These are phyloP conservation scores for Cordilura impudica DNA, from an alignment of 2,888 invertebrate genomes.

Conservation along the genomic window DNA sequence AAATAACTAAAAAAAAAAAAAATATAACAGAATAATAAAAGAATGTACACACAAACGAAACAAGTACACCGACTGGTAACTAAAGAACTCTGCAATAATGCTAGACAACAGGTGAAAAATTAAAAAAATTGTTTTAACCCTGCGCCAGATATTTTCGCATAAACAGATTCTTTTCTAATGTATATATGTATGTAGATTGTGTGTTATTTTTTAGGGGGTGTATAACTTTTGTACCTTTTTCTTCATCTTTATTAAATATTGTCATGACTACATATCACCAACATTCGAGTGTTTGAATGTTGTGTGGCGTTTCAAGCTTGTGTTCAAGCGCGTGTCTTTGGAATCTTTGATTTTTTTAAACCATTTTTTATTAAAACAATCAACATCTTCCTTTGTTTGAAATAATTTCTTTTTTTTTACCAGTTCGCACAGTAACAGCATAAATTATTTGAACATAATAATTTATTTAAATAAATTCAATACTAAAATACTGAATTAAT, in stretches of 20 bases:
- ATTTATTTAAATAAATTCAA: no score
- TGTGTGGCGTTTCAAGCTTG: conserved; percentile 30
- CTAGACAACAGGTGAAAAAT: not conserved
- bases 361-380: conserved; percentile 58
- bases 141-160: not conserved
- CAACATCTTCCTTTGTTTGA: conserved; percentile 61
- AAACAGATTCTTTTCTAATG: not conserved
- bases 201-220: no score
- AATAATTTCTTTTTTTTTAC: no score
- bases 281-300: not conserved
- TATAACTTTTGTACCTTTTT: conserved; percentile 10
- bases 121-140: not conserved
- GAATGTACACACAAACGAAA: conserved; percentile 4
- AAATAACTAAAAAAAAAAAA: not conserved
- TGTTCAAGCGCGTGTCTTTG: conserved; percentile 45
- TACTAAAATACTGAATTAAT: no score
- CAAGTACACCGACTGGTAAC: not conserved
- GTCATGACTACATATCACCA: not conserved
- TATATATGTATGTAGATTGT: not conserved
- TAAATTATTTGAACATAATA: no score
- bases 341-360: conserved; percentile 42
- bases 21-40: not conserved
- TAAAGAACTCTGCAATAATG: not conserved
- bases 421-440: no score
- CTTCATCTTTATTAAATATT: not conserved